Conservation (phyloP, 2,113 vertebrate genomes). For the Saimiri boliviensis region DNA sequence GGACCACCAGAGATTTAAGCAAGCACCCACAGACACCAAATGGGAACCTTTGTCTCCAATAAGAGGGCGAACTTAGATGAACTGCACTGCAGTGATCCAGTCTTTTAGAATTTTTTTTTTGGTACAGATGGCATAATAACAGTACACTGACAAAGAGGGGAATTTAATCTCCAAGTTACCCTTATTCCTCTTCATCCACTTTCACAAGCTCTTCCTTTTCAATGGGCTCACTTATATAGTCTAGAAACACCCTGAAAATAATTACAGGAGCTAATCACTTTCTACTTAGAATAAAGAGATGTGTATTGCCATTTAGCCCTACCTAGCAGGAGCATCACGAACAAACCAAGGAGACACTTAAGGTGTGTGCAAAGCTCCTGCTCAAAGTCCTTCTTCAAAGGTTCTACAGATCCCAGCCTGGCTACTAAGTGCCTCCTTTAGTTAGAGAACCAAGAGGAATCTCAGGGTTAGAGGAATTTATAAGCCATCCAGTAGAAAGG, state of each 20-base stretch:
- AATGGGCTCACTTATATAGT: slow-evolving; percentile 48
- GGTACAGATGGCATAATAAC: slow-evolving; percentile 88
- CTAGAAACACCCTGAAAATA: slow-evolving; percentile 67
- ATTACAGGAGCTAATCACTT: slow-evolving; percentile 13
- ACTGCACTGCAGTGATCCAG: slow-evolving; percentile 90
- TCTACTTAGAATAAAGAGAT: background rate
- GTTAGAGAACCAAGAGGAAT: background rate
- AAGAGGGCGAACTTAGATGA: slow-evolving; percentile 82
- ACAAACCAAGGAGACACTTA: slow-evolving; percentile 49
- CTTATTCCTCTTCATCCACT: slow-evolving; percentile 73
- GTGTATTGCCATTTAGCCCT: background rate
- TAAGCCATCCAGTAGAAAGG: background rate
- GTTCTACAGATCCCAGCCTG: background rate
- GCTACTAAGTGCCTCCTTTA: background rate
- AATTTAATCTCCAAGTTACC: slow-evolving; percentile 68
- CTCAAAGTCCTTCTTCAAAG: slow-evolving; percentile 11
- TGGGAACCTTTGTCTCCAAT: slow-evolving; percentile 83
- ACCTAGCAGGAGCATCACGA: slow-evolving; percentile 36
- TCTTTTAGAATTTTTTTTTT: slow-evolving; percentile 83
- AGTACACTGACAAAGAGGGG: background rate
- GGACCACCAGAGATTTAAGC: background rate
- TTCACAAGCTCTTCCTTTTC: slow-evolving; percentile 48
- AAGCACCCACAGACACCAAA: slow-evolving; percentile 63
- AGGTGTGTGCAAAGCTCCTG: slow-evolving; percentile 72
- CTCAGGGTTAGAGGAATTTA: background rate